Evolutionary conservation across 2,797 vertebrate genomes (phyloP).

Genomic region (Masticophis lateralis): DNA sequence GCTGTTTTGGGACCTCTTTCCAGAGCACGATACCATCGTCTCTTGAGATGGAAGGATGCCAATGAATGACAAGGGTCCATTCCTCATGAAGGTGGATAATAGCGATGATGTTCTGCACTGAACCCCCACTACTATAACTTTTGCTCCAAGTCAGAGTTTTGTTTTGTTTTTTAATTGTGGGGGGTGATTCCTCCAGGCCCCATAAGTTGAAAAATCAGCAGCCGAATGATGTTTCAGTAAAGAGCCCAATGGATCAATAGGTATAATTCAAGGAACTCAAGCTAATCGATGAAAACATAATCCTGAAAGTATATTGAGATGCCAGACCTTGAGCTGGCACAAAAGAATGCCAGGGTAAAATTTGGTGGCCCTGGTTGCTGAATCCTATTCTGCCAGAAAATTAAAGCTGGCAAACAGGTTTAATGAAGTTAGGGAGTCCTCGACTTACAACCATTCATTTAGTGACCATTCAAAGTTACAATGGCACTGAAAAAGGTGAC

Average conservation of each 20-base stretch:
- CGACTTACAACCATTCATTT: too few relatives aligned
- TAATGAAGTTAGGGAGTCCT: too few relatives aligned
- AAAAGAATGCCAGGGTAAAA: neutral
- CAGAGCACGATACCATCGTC: too few relatives aligned
- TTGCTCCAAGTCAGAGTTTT: neutral
- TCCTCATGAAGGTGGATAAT: neutral
- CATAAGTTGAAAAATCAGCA: neutral
- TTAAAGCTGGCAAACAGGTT: neutral
- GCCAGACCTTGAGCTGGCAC: neutral
- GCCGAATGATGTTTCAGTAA: neutral
- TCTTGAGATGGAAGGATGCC: too few relatives aligned
- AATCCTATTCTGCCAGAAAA: neutral
- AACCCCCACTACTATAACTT: neutral
- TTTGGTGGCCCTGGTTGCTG: neutral
- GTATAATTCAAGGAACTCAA: neutral
- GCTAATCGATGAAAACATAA: neutral
- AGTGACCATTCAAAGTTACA: too few relatives aligned
- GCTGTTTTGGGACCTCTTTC: too few relatives aligned
- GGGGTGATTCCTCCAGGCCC: neutral
- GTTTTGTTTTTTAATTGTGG: neutral
- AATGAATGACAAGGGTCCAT: too few relatives aligned
- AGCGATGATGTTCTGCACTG: neutral
- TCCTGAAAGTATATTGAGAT: neutral
- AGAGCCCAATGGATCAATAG: neutral
- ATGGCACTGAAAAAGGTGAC: too few relatives aligned